Percentiles rank a stretch among this genome's conserved stretches.
phyloP scores from a whole-genome alignment of 1,140 invertebrate species.

The Panagrolaimus sp. region DNA sequence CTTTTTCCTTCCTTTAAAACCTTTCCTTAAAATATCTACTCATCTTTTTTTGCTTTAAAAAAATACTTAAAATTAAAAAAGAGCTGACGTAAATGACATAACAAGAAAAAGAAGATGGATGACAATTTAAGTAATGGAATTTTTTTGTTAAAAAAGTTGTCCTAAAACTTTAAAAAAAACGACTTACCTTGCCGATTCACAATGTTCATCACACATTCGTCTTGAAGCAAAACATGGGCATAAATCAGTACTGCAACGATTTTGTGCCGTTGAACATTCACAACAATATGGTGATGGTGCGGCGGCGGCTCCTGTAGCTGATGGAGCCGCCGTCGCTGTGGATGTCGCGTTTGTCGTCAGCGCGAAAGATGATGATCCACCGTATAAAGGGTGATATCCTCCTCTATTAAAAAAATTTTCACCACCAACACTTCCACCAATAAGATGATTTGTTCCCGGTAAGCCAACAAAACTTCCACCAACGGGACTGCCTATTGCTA shows the following conservation, averaged over 20 bases:
- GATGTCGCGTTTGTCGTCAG: slow-evolving; percentile 4
- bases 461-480: not conserved
- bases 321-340: not conserved
- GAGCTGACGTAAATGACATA: too few relatives aligned
- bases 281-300: slow-evolving; percentile 25
- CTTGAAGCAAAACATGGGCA: slow-evolving; percentile 56
- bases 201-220: slow-evolving; percentile 57
- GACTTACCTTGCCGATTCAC: slow-evolving; percentile 52
- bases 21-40: too few relatives aligned
- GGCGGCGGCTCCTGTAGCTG: slow-evolving; percentile 6
- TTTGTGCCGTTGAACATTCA: slow-evolving; percentile 30
- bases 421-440: not conserved
- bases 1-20: too few relatives aligned
- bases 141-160: not conserved
- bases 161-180: not conserved
- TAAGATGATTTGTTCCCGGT: not conserved
- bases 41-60: too few relatives aligned
- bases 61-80: too few relatives aligned
- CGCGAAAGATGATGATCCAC: slow-evolving; percentile 9
- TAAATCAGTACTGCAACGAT: slow-evolving; percentile 49
- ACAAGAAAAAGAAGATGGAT: too few relatives aligned
- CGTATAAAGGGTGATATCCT: slow-evolving; percentile 1
- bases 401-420: too few relatives aligned
- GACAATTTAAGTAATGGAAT: too few relatives aligned
- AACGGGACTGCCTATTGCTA: slow-evolving; percentile 4